phyloP scores from a whole-genome alignment of 2,888 invertebrate species.

The Brachypterus glaber region DNA sequence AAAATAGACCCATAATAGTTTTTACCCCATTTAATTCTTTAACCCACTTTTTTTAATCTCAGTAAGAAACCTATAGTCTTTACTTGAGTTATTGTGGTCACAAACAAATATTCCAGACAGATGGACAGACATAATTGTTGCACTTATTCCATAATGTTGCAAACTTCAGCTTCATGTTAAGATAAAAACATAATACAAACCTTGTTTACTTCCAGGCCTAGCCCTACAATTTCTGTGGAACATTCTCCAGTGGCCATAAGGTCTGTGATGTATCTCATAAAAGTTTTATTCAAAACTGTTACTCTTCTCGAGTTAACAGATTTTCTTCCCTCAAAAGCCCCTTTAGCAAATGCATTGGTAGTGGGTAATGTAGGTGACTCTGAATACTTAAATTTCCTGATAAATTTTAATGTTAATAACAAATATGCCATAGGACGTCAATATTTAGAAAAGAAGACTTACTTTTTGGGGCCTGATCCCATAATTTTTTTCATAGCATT shows the following conservation, averaged over 20 bases:
- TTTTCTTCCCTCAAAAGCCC: constrained; percentile 42
- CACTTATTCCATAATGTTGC: no score
- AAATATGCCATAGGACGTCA: background rate
- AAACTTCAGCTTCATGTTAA: no score
- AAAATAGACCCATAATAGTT: constrained; percentile 7
- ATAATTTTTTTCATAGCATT: constrained; percentile 25
- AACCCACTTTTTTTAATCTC: no score
- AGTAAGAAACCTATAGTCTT: no score
- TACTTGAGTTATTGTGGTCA: no score
- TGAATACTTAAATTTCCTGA: constrained; percentile 29
- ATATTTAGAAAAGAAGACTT: constrained; percentile 11
- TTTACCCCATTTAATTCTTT: constrained; percentile 5
- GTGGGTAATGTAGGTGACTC: constrained; percentile 27
- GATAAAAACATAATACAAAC: constrained; percentile 39
- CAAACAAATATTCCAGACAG: no score
- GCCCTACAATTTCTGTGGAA: constrained; percentile 51
- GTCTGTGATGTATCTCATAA: constrained; percentile 73
- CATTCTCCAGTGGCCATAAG: constrained; percentile 64
- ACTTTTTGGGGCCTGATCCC: constrained; percentile 19
- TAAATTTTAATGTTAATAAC: constrained; percentile 13
- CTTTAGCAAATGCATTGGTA: constrained; percentile 34
- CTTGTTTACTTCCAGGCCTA: constrained; percentile 63
- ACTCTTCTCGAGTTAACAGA: constrained; percentile 50
- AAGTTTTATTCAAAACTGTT: constrained; percentile 65
- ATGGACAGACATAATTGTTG: no score